phyloP scores from a whole-genome alignment of 2,888 invertebrate species.

The Lamproptera curius region DNA sequence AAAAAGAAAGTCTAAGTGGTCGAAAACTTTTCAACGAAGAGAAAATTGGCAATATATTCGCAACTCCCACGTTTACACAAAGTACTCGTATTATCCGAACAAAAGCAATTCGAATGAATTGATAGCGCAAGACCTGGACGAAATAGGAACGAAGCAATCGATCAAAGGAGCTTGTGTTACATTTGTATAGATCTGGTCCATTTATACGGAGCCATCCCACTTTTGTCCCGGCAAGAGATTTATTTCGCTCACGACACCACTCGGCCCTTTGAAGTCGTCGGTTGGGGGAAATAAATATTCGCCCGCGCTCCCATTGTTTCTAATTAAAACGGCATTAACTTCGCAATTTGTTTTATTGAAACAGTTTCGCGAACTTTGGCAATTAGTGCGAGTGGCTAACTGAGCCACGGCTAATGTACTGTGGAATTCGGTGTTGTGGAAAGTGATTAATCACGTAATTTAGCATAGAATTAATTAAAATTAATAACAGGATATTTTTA shows the following conservation, averaged over 20 bases:
- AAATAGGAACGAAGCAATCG: slow-evolving; percentile 66
- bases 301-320: slow-evolving; percentile 55
- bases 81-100: no score
- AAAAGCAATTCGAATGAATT: no score
- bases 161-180: slow-evolving; percentile 59
- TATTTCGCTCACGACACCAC: slow-evolving; percentile 67
- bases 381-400: no score
- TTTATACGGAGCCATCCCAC: slow-evolving; percentile 53
- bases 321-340: slow-evolving; percentile 68
- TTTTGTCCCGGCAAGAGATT: slow-evolving; percentile 63
- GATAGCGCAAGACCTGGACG: slow-evolving; percentile 56
- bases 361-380: no score
- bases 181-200: slow-evolving; percentile 61
- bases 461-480: background rate
- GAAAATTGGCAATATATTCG: no score
- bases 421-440: background rate
- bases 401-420: background rate
- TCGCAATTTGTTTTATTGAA: slow-evolving; percentile 46
- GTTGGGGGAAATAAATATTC: slow-evolving; percentile 63
- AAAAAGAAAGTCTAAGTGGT: no score
- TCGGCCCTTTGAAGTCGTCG: slow-evolving; percentile 68
- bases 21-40: no score
- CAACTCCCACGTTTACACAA: no score
- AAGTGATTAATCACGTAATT: background rate
- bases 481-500: background rate